These are phyloP conservation scores for Esox niger DNA, from an alignment of 2,113 vertebrate species.

Conservation along the genomic window DNA sequence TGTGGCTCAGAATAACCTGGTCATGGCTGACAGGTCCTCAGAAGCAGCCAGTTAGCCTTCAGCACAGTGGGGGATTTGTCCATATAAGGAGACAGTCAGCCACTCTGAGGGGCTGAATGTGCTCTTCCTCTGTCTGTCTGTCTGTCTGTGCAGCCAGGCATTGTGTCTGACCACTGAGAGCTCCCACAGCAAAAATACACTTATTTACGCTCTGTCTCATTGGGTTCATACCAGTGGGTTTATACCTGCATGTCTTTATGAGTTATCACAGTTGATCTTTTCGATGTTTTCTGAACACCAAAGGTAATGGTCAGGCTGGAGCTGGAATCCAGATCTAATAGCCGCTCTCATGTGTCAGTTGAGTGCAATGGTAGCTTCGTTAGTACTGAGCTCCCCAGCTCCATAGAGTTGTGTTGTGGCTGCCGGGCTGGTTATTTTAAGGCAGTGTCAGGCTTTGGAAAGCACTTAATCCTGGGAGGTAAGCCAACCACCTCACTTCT, in stretches of 20 bases:
- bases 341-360: too few species aligned
- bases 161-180: too few species aligned
- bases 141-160: not conserved
- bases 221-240: too few species aligned
- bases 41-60: too few species aligned
- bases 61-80: not conserved
- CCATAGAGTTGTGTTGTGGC: not conserved
- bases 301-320: not conserved
- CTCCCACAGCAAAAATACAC: too few species aligned
- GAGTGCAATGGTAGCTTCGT: too few species aligned
- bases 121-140: not conserved
- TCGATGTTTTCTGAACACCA: not conserved
- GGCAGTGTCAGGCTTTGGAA: conserved; percentile 16
- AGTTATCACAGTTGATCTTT: too few species aligned
- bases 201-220: too few species aligned
- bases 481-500: not conserved
- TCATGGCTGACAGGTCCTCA: conserved; percentile 11
- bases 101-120: not conserved
- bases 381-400: too few species aligned
- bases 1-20: not conserved
- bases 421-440: conserved; percentile 14
- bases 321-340: too few species aligned
- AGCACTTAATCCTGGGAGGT: conserved; percentile 9
- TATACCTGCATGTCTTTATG: too few species aligned
- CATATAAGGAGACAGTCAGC: not conserved